phyloP scores from a whole-genome alignment of 2,113 vertebrate genomes.

The Proteles cristata region DNA sequence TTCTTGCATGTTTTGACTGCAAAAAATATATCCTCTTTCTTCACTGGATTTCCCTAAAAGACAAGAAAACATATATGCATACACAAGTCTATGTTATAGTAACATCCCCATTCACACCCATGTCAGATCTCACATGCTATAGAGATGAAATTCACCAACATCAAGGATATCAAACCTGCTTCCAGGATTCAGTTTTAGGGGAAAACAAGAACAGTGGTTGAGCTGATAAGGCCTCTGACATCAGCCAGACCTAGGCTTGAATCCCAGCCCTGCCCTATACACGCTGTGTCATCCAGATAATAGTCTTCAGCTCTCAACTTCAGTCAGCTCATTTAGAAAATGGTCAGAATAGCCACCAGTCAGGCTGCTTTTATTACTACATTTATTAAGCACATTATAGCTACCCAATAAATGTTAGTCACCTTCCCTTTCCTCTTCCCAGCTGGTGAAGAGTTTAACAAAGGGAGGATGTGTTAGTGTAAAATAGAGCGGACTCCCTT shows the following conservation, averaged over 20 bases:
- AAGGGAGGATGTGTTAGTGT: background rate
- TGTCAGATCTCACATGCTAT: background rate
- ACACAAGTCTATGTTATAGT: slow-evolving; percentile 10
- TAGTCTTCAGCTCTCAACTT: background rate
- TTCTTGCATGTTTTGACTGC: slow-evolving; percentile 98
- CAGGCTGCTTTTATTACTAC: background rate
- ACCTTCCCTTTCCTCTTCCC: background rate
- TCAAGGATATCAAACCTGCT: background rate
- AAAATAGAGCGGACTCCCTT: background rate
- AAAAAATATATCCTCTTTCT: slow-evolving; percentile 93
- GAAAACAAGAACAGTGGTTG: no score
- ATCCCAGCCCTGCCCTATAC: background rate
- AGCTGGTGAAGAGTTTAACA: background rate
- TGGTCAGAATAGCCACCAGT: background rate
- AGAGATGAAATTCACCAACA: background rate
- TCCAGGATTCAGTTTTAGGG: background rate
- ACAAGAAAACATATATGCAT: slow-evolving; percentile 32
- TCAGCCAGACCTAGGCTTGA: no score
- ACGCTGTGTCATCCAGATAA: background rate
- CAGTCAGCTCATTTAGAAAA: background rate
- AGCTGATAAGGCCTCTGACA: background rate
- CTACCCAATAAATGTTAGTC: background rate
- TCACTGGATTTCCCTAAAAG: slow-evolving; percentile 91
- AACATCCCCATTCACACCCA: background rate
- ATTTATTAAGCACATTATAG: background rate